phyloP scores from a whole-genome alignment of 2,888 invertebrate genomes.

The Elysia crispata region DNA sequence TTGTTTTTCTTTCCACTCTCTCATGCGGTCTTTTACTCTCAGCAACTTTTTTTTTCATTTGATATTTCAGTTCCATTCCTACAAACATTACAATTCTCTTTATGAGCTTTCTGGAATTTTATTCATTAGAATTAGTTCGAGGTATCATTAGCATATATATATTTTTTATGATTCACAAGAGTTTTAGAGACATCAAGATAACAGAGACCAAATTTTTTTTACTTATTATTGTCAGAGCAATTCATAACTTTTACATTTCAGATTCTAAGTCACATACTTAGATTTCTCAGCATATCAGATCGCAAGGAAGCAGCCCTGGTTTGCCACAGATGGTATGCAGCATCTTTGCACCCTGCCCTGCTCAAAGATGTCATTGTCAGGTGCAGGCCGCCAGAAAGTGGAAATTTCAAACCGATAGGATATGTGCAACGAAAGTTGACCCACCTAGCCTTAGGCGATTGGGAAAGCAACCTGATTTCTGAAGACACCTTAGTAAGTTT shows the following conservation, averaged over 20 bases:
- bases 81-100: too few species aligned
- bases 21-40: too few species aligned
- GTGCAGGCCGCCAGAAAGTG: constrained; percentile 62
- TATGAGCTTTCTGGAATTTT: too few species aligned
- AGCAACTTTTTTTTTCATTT: too few species aligned
- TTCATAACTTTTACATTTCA: constrained; percentile 61
- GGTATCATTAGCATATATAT: too few species aligned
- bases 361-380: constrained; percentile 81
- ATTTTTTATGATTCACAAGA: too few species aligned
- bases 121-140: too few species aligned
- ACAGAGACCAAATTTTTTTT: too few species aligned
- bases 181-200: too few species aligned
- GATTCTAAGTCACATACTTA: constrained; percentile 73
- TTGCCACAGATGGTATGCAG: constrained; percentile 84
- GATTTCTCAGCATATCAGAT: constrained; percentile 80
- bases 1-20: too few species aligned
- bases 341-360: constrained; percentile 82
- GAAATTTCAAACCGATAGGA: not conserved
- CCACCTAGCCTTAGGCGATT: constrained; percentile 63
- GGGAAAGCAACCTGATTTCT: constrained; percentile 62
- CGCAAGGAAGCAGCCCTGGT: constrained; percentile 83
- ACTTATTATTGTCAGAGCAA: too few species aligned
- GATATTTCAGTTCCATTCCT: too few species aligned
- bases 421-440: constrained; percentile 57
- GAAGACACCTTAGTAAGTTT: constrained; percentile 69